These are phyloP conservation scores for Phymastichus coffea DNA, from an alignment of 1,140 invertebrate genomes.

Conservation along the genomic window DNA sequence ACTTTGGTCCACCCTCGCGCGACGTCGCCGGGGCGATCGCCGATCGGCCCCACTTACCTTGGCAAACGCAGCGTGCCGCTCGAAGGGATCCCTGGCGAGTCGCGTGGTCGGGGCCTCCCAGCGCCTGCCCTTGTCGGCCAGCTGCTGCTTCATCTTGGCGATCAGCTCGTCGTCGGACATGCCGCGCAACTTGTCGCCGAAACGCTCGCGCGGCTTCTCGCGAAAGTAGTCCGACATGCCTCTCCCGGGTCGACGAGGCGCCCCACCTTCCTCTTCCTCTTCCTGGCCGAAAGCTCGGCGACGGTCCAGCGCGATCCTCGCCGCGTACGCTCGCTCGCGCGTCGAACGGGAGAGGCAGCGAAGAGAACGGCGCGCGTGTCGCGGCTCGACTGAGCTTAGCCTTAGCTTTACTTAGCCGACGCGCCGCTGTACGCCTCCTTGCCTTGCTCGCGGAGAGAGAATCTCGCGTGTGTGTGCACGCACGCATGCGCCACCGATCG, in stretches of 20 bases:
- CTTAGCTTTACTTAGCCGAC: too few relatives aligned
- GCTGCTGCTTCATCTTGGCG: conserved; percentile 50
- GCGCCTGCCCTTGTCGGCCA: conserved; percentile 51
- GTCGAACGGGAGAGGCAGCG: background rate
- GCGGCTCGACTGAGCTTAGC: conserved; percentile 15
- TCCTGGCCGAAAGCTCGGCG: too few relatives aligned
- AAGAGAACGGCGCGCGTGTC: conserved; percentile 9
- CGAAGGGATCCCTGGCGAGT: conserved; percentile 40
- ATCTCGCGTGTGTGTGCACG: too few relatives aligned
- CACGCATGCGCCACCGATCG: too few relatives aligned
- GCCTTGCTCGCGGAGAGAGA: too few relatives aligned
- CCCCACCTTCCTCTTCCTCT: too few relatives aligned
- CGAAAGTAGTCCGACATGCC: conserved; percentile 54
- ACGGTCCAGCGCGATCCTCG: too few relatives aligned
- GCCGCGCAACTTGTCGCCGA: conserved; percentile 48
- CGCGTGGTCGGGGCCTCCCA: conserved; percentile 17
- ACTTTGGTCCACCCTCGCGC: too few relatives aligned
- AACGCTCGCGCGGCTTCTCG: conserved; percentile 49
- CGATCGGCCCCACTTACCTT: conserved; percentile 50
- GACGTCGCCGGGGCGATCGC: too few relatives aligned
- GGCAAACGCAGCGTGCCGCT: conserved; percentile 44
- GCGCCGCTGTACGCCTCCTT: too few relatives aligned
- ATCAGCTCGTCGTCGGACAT: conserved; percentile 52
- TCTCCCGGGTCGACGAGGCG: background rate
- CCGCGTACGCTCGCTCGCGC: background rate